Conservation (phyloP, 1,140 invertebrate genomes). For the Hermatobates lingyangjiaoensis region DNA sequence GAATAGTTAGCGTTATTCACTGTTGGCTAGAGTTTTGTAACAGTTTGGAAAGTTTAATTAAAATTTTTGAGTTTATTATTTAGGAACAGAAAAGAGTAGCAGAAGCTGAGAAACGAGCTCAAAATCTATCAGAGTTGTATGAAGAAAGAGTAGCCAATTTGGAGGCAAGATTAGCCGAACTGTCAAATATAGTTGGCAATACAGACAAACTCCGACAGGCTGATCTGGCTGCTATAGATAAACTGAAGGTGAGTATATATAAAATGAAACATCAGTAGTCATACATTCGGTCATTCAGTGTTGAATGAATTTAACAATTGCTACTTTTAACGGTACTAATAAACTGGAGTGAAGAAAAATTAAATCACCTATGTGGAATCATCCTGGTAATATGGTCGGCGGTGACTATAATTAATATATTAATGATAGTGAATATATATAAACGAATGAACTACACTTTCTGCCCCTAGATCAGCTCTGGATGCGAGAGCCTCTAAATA, state of each 20-base stretch:
- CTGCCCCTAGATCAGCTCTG: too few relatives aligned
- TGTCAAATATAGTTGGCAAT: conserved; percentile 56
- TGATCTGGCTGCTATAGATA: conserved; percentile 54
- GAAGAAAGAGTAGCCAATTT: conserved; percentile 57
- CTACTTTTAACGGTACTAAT: neutral
- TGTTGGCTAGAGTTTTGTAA: too few relatives aligned
- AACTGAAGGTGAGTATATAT: conserved; percentile 31
- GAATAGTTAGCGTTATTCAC: too few relatives aligned
- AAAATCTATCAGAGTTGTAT: conserved; percentile 40
- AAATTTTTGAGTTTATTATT: too few relatives aligned
- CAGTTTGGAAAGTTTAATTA: too few relatives aligned
- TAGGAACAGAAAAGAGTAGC: conserved; percentile 44
- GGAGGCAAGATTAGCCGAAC: conserved; percentile 56
- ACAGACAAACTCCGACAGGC: conserved; percentile 52
- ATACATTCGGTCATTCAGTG: too few relatives aligned
- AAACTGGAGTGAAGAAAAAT: neutral
- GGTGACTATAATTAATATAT: too few relatives aligned
- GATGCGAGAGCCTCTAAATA: too few relatives aligned
- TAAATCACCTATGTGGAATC: neutral
- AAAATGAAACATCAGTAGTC: conserved; percentile 1
- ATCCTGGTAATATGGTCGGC: neutral
- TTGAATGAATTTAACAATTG: neutral
- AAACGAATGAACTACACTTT: too few relatives aligned
- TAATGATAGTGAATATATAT: too few relatives aligned
- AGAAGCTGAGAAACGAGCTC: conserved; percentile 44